These are phyloP conservation scores for Tipula confusa DNA, from an alignment of 2,888 invertebrate genomes.

Conservation along the genomic window DNA sequence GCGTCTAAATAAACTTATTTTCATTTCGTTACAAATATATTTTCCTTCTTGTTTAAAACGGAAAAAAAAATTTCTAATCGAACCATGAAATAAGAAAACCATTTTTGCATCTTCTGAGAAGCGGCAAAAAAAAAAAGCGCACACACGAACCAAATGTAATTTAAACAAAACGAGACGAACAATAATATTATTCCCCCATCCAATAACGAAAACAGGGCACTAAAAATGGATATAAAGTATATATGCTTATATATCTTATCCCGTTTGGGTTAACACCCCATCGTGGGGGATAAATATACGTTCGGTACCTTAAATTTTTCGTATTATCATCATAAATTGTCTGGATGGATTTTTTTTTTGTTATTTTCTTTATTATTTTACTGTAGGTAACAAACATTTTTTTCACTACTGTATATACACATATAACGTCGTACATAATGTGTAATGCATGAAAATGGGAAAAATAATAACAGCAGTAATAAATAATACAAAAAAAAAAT, in stretches of 20 bases:
- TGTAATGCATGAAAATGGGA: not conserved
- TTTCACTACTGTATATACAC: not conserved
- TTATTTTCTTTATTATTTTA: not conserved
- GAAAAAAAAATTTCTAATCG: not conserved
- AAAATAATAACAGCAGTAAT: not conserved
- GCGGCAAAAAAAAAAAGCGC: not conserved
- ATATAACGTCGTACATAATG: not conserved
- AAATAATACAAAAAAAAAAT: not conserved
- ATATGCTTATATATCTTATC: too few species aligned
- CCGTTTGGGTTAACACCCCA: not conserved
- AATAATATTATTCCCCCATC: not conserved
- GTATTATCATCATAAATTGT: slow-evolving; percentile 25
- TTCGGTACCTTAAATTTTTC: slow-evolving; percentile 25
- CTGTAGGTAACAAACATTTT: not conserved
- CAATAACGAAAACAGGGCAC: not conserved
- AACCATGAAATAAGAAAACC: not conserved
- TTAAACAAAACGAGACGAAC: not conserved
- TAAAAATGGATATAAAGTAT: not conserved
- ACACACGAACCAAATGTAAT: not conserved
- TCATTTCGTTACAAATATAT: not conserved
- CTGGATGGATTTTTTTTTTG: slow-evolving; percentile 1
- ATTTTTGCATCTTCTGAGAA: not conserved
- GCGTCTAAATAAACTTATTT: not conserved
- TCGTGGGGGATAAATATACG: not conserved
- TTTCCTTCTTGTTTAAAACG: not conserved